These are phyloP conservation scores for Anoplophora glabripennis DNA, from an alignment of 1,140 invertebrate genomes.

Conservation along the genomic window DNA sequence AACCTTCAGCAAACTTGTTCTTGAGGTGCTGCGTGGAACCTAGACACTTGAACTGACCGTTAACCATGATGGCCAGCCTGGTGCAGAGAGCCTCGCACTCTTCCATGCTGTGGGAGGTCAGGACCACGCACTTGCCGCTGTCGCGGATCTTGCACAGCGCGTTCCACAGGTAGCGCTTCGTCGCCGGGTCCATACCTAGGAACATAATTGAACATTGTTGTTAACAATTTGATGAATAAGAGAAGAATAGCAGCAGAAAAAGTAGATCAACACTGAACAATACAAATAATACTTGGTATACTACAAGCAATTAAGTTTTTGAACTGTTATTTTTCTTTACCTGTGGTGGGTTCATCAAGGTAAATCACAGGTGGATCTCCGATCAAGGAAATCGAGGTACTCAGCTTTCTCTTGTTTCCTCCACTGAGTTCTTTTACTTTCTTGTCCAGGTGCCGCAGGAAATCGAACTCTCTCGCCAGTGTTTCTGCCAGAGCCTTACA, in stretches of 20 bases:
- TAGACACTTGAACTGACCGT: constrained; percentile 72
- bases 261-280: no score
- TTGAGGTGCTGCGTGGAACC: constrained; percentile 70
- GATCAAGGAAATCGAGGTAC: constrained; percentile 86
- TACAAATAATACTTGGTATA: no score
- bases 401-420: constrained; percentile 93
- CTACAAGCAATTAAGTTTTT: no score
- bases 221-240: no score
- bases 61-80: constrained; percentile 83
- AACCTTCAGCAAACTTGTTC: constrained; percentile 62
- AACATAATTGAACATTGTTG: constrained; percentile 19
- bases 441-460: constrained; percentile 55
- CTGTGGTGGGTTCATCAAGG: constrained; percentile 80
- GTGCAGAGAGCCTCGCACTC: constrained; percentile 87
- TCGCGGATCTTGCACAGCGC: constrained; percentile 61
- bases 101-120: constrained; percentile 83
- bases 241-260: no score
- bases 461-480: constrained; percentile 51
- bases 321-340: no score
- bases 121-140: constrained; percentile 67
- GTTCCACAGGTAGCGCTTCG: constrained; percentile 76
- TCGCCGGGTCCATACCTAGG: constrained; percentile 78
- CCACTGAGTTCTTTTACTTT: constrained; percentile 71
- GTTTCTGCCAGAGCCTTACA: constrained; percentile 44
- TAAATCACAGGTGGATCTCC: constrained; percentile 90